phyloP scores from a whole-genome alignment of 2,113 vertebrate species.

The Halcyon malimbica region DNA sequence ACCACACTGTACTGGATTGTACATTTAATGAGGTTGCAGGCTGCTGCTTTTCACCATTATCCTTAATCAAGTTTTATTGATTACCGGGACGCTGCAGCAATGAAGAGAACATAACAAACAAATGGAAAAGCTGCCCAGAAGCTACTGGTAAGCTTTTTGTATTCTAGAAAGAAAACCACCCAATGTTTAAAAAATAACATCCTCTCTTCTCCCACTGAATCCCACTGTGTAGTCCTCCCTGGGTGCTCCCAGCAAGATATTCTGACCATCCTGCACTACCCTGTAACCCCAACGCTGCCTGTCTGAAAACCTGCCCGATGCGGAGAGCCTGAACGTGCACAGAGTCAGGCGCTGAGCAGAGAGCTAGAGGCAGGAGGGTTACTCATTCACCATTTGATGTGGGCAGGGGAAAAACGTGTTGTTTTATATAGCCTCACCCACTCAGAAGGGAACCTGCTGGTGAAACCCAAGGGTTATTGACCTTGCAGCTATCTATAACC shows the following conservation, averaged over 20 bases:
- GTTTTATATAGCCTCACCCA: neutral
- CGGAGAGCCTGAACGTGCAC: rapidly evolving
- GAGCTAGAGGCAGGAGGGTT: neutral
- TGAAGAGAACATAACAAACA: neutral
- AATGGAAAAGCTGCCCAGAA: conserved; percentile 46
- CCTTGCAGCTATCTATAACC: neutral
- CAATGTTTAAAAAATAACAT: neutral
- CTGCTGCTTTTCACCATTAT: conserved; percentile 37
- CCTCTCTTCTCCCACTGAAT: neutral
- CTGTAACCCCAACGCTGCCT: neutral
- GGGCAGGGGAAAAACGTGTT: neutral
- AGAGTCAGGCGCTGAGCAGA: neutral
- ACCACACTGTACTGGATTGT: neutral
- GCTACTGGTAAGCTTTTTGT: neutral
- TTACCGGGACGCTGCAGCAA: neutral
- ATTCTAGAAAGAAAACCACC: neutral
- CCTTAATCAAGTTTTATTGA: conserved; percentile 44
- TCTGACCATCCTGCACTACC: neutral
- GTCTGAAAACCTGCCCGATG: neutral
- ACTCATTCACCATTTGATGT: neutral
- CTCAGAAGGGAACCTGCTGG: neutral
- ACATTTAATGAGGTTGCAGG: conserved; percentile 30
- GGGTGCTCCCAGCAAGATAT: neutral
- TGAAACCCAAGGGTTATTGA: neutral
- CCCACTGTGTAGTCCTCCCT: neutral